Conservation (phyloP, 2,113 vertebrate genomes). For the Perccottus glenii region DNA sequence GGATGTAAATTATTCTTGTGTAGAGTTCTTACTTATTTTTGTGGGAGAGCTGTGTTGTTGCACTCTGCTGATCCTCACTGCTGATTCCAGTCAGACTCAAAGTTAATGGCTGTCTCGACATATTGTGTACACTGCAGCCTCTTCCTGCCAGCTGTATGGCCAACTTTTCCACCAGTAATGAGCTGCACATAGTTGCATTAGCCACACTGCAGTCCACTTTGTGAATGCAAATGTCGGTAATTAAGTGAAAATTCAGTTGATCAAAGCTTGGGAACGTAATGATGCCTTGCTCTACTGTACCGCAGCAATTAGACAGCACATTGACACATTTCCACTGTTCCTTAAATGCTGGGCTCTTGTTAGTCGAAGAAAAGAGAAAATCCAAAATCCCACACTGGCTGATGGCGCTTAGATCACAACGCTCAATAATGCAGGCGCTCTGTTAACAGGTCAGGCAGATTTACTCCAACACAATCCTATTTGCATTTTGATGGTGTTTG, state of each 20-base stretch:
- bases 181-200: constrained; percentile 41
- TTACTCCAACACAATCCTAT: constrained; percentile 39
- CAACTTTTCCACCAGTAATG: constrained; percentile 52
- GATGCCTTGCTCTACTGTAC: constrained; percentile 45
- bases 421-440: constrained; percentile 37
- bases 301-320: constrained; percentile 63
- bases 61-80: constrained; percentile 32
- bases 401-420: constrained; percentile 28
- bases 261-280: constrained; percentile 61
- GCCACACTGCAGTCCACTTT: constrained; percentile 9
- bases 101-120: constrained; percentile 37
- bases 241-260: constrained; percentile 60
- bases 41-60: constrained; percentile 12
- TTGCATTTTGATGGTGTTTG: constrained; percentile 53
- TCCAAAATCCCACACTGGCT: constrained; percentile 34
- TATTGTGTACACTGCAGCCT: constrained; percentile 25
- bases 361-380: constrained; percentile 31
- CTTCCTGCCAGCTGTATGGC: constrained; percentile 12
- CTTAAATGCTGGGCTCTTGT: constrained; percentile 42
- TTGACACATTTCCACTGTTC: constrained; percentile 53
- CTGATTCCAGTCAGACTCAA: constrained; percentile 14
- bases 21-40: neutral
- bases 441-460: constrained; percentile 42
- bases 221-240: constrained; percentile 63
- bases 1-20: constrained; percentile 27